Evolutionary conservation across 2,797 vertebrate species (phyloP), one percentile per base, ranked within the genome.

Genomic region (Mus spretus): DNA sequence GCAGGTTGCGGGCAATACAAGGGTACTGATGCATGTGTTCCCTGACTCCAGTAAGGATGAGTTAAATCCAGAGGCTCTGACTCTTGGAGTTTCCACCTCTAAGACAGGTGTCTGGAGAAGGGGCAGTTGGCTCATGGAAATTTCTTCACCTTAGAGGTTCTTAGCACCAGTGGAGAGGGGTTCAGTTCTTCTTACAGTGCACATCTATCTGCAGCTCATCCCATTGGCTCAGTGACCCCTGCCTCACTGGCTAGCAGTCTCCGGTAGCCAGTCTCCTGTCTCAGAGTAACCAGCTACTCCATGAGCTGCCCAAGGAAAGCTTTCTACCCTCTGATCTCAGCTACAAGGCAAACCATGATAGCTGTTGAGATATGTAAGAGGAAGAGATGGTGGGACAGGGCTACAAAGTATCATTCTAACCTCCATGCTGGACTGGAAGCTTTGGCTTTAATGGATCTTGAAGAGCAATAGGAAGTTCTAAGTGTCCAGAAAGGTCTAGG

Each of bases 271-370:
- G 78, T 47, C 59, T 81, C 84, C 82, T 85, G 28, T 81, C 40
- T 81, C 77, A 3, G 31, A 9, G 80, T 57, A 34, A 61, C 90
- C 80, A 80, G 80, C 90, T 91, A 67, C 90, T 95, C 85, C 78
- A 90, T 65, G 78, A 82, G 81, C 93, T 93, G 53, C 82, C 57
- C 15, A 89, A 86, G 34, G 53, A 82, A 31, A 77, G 87, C 74
- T 67, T 53, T 89, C 88, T 93, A 78, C 26, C 81, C 81, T 81
- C 55, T 87, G 80, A 84, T 91, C 94, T 96, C 77, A 70, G 90
- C 75, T 78, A 28, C 86, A 37, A 3, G 24, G 83, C 89, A 93
- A 44, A 37, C 61, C 0, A 10, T 24, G 72, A 91, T 92, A 6
- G 0, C 77, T 20, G 26, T 78, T 47, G 55, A 5, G 72, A 77